Conservation (phyloP, 2,797 vertebrate species). For the Alexandromys oeconomus region DNA sequence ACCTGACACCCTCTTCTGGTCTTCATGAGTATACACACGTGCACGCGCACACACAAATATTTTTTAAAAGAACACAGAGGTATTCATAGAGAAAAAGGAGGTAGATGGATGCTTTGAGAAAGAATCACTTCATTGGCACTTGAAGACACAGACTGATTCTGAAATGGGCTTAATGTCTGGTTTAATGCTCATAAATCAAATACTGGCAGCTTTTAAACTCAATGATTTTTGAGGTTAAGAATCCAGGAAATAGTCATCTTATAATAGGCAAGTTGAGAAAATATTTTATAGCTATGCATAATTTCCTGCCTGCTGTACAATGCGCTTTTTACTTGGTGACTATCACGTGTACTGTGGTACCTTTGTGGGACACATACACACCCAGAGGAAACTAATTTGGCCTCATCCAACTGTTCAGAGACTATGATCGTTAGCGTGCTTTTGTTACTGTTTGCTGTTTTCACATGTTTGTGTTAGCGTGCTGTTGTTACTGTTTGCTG, state of each 20-base stretch:
- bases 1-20: neutral
- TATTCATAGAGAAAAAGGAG: conserved; percentile 48
- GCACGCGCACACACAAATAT: neutral
- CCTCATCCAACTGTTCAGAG: neutral
- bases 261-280: conserved; percentile 8
- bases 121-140: neutral
- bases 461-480: neutral
- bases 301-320: neutral
- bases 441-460: neutral
- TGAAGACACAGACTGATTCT: conserved; percentile 7
- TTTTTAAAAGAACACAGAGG: neutral
- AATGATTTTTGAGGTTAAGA: conserved; percentile 18
- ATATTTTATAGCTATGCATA: conserved; percentile 49
- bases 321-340: neutral
- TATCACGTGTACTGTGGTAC: neutral
- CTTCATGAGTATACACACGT: neutral
- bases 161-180: conserved; percentile 40
- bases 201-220: conserved; percentile 2
- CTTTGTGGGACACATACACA: neutral
- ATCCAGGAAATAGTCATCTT: conserved; percentile 55
- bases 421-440: neutral
- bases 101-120: neutral
- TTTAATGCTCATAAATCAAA: conserved; percentile 49
- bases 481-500: neutral
- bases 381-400: neutral